A percentile compares a stretch with the other conserved stretches of the same genome.
Conservation (phyloP, 2,888 invertebrate species). For the Machimus atricapillus region DNA sequence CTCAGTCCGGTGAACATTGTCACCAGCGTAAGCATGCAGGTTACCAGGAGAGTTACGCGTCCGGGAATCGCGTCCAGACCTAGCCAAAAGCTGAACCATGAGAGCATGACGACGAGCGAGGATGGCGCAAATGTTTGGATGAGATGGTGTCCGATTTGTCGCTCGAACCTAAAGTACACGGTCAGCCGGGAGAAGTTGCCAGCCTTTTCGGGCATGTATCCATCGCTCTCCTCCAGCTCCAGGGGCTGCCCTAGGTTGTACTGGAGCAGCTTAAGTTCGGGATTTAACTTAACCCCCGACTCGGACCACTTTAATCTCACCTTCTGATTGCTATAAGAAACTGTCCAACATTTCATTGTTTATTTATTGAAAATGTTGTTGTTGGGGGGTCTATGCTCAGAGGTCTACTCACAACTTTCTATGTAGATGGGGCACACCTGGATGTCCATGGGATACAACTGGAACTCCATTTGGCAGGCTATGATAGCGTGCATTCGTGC, state of each 20-base stretch:
- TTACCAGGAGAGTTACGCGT: constrained; percentile 79
- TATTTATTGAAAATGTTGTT: background rate
- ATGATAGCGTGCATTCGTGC: constrained; percentile 85
- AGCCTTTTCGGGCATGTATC: constrained; percentile 79
- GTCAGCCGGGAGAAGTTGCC: constrained; percentile 83
- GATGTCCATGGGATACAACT: constrained; percentile 85
- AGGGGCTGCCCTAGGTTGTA: constrained; percentile 79
- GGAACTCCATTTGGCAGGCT: constrained; percentile 87
- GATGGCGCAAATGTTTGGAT: constrained; percentile 88
- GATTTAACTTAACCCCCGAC: constrained; percentile 78
- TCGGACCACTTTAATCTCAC: constrained; percentile 78
- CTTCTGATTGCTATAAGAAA: constrained; percentile 81
- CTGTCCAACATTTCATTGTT: constrained; percentile 61
- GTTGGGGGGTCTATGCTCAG: background rate
- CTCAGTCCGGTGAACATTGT: constrained; percentile 86
- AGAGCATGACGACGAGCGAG: constrained; percentile 80
- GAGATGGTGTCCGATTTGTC: constrained; percentile 83
- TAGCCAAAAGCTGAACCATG: constrained; percentile 89
- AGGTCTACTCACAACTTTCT: constrained; percentile 78
- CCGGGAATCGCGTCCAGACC: constrained; percentile 86
- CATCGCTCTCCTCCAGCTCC: constrained; percentile 74
- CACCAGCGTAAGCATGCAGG: constrained; percentile 83
- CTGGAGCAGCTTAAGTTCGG: constrained; percentile 79
- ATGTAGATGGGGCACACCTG: constrained; percentile 84
- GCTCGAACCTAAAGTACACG: constrained; percentile 80